Evolutionary conservation across 2,113 vertebrate genomes (phyloP).

Genomic region (Morone saxatilis): DNA sequence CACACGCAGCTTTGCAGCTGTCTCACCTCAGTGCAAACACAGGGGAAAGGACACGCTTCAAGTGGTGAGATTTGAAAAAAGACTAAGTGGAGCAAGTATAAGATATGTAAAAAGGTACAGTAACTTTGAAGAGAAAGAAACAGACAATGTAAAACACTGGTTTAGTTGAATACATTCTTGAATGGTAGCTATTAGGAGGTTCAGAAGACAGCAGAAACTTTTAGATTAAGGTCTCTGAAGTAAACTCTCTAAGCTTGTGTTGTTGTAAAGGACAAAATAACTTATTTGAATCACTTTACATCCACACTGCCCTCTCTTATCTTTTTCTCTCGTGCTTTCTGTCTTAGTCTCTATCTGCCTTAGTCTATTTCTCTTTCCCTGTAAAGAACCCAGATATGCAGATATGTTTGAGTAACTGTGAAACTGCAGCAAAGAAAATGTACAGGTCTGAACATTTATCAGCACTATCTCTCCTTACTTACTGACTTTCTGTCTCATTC

Average conservation of each 20-base stretch:
- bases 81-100: neutral
- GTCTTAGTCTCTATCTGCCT: conserved; percentile 19
- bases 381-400: conserved; percentile 49
- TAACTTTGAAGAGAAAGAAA: neutral
- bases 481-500: conserved; percentile 57
- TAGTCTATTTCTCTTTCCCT: conserved; percentile 39
- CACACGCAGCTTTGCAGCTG: conserved; percentile 59
- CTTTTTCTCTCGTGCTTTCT: conserved; percentile 9
- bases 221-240: conserved; percentile 2
- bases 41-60: conserved; percentile 32
- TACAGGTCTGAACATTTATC: conserved; percentile 55
- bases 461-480: conserved; percentile 44
- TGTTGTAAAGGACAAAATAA: neutral
- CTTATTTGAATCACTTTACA: conserved; percentile 16
- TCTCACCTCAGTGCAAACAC: conserved; percentile 39
- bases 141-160: neutral
- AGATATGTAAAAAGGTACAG: neutral
- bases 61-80: neutral
- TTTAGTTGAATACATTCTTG: neutral
- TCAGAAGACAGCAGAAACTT: conserved; percentile 6
- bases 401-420: conserved; percentile 54
- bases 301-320: conserved; percentile 39
- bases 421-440: conserved; percentile 44
- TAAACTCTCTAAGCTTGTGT: neutral
- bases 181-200: neutral